Percentiles rank a stretch among this genome's conserved stretches.
Evolutionary conservation across 2,888 invertebrate genomes (phyloP).

Genomic region (Antitype chi): DNA sequence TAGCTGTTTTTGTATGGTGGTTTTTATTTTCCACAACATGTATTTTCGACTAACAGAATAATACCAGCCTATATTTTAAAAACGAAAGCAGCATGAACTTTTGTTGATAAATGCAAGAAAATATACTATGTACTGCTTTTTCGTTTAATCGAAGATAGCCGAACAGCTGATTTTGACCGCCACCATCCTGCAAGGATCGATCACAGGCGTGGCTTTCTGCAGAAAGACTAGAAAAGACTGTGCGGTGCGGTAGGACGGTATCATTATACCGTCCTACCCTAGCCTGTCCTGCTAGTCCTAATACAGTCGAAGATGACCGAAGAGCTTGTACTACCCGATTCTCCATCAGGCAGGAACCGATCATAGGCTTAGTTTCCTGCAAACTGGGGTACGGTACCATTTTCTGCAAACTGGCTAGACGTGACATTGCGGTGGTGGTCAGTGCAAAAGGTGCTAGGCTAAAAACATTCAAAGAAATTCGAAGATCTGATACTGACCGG

Average conservation of each 20-base stretch:
- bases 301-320: background rate
- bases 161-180: background rate
- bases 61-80: background rate
- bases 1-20: background rate
- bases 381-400: background rate
- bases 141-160: background rate
- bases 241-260: no score
- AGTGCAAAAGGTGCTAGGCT: background rate
- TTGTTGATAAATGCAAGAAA: background rate
- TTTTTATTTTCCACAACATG: conserved; percentile 2
- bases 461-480: background rate
- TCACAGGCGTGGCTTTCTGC: background rate
- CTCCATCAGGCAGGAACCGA: conserved; percentile 96
- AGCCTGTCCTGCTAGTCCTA: background rate
- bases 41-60: background rate
- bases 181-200: no score
- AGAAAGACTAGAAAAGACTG: background rate
- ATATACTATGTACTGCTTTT: background rate
- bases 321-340: conserved; percentile 91
- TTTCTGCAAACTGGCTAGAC: background rate
- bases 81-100: background rate
- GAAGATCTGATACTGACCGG: conserved; percentile 90
- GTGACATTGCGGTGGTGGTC: background rate
- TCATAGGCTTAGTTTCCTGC: conserved; percentile 79
- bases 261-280: no score